Percentiles rank a stretch among this genome's conserved stretches.
Evolutionary conservation across 2,888 invertebrate species (phyloP).

Genomic region (Drosophila atroscutellata): DNA sequence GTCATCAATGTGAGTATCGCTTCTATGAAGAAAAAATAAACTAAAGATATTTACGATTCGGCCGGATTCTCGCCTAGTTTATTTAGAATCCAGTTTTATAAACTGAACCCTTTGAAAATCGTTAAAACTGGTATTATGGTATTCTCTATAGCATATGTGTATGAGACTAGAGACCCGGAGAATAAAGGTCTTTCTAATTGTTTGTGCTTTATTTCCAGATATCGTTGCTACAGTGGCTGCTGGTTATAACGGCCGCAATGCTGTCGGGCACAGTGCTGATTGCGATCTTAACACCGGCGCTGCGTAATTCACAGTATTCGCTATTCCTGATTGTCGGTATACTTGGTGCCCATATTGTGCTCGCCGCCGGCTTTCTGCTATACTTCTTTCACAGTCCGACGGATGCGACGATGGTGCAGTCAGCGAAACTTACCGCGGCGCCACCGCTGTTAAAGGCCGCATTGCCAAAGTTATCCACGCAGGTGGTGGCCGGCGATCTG

Average conservation of each 20-base stretch:
- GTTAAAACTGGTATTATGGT: background rate
- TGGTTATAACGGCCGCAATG: slow-evolving; percentile 92
- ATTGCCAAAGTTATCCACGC: slow-evolving; percentile 25
- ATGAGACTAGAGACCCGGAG: background rate
- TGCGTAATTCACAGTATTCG: slow-evolving; percentile 88
- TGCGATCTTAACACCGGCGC: slow-evolving; percentile 91
- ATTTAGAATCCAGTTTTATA: background rate
- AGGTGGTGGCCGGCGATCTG: slow-evolving; percentile 23
- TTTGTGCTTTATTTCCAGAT: slow-evolving; percentile 77
- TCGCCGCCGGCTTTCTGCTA: slow-evolving; percentile 95
- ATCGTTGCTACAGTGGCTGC: slow-evolving; percentile 93
- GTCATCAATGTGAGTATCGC: slow-evolving; percentile 89
- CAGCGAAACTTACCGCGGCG: slow-evolving; percentile 1
- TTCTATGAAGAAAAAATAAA: background rate
- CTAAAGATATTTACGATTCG: background rate
- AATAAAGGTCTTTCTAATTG: background rate
- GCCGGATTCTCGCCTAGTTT: background rate
- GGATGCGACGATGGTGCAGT: slow-evolving; percentile 6
- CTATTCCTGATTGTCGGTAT: slow-evolving; percentile 88
- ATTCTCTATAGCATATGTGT: no score
- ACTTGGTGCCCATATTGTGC: slow-evolving; percentile 90
- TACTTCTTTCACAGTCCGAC: slow-evolving; percentile 89
- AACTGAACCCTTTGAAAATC: background rate
- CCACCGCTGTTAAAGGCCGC: background rate
- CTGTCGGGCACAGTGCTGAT: slow-evolving; percentile 95